Evolutionary conservation across 2,113 vertebrate species (phyloP).

Genomic region (Stigmatopora nigra): DNA sequence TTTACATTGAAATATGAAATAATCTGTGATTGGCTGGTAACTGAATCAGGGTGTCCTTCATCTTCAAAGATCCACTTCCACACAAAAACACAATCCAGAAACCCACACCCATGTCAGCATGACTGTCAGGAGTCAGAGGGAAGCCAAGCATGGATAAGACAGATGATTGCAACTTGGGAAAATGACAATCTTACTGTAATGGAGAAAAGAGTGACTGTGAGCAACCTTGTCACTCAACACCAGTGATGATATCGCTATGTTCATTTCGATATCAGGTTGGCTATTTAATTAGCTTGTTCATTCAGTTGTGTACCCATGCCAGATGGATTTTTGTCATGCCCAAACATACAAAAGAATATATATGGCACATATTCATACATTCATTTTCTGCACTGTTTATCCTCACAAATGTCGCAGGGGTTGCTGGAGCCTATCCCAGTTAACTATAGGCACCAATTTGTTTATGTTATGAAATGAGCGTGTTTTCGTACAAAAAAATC

Average conservation of each 20-base stretch:
- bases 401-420: no score
- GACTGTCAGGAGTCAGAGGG: conserved; percentile 40
- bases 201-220: conserved; percentile 9
- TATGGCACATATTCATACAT: no score
- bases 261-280: neutral
- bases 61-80: neutral
- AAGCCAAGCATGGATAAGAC: conserved; percentile 31
- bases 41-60: no score
- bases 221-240: conserved; percentile 22
- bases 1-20: neutral
- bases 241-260: conserved; percentile 5
- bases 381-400: no score
- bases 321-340: neutral
- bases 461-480: no score
- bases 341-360: neutral
- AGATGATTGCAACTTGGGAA: conserved; percentile 32
- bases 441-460: no score
- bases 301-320: neutral
- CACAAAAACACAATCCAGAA: neutral
- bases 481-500: no score
- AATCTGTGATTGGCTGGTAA: no score
- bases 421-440: no score
- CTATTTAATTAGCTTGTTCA: neutral
- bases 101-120: neutral
- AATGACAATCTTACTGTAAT: conserved; percentile 37